Evolutionary conservation across 1,140 invertebrate genomes (phyloP), one percentile per base, ranked within the genome.

Genomic region (Aleiodes sp.): DNA sequence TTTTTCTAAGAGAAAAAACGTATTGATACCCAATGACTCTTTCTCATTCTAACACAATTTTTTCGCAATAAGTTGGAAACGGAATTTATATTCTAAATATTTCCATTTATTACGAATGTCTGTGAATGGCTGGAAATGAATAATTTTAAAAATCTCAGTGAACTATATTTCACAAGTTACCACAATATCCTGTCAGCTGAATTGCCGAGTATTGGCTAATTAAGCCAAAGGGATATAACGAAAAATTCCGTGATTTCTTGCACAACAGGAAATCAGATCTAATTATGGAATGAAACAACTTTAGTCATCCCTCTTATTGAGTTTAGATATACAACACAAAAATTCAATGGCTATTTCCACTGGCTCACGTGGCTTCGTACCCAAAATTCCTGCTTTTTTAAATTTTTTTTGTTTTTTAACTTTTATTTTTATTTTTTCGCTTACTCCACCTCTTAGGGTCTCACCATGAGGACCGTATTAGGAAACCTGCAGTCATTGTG

Each of bases 401-500:
- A 16, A 46, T 60, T 71, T 67, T 26, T 35, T 59, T 59, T 62
- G n/a, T n/a, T n/a, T n/a, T n/a, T n/a, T n/a, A n/a, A n/a, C 46
- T 62, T 43, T 73, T 70, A 75, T 78, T 75, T 72, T 77, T 80
- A 74, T 59, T 62, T 64, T 61, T 62, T 61, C 12, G 59, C 64
- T 71, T n/a, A n/a, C n/a, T n/a, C n/a, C n/a, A n/a, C 69, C 46
- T 60, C 70, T 52, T 39, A 41, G 37, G 59, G 41, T 33, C 52
- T 69, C 59, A 68, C 35, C 39, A 24, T 61, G 29, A 62, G 10
- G 19, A 33, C 79, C 79, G 76, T 82, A 82, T 82, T 82, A 82
- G 81, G 80, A 82, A 82, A 82, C 81, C 73, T 82, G 81, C 70
- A 82, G 78, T 77, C 77, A 82, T 82, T 81, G 80, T 81, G 52